Percentiles rank a stretch among this genome's conserved stretches.
Evolutionary conservation across 2,888 invertebrate species (phyloP).

Genomic region (Siphlonurus alternatus): DNA sequence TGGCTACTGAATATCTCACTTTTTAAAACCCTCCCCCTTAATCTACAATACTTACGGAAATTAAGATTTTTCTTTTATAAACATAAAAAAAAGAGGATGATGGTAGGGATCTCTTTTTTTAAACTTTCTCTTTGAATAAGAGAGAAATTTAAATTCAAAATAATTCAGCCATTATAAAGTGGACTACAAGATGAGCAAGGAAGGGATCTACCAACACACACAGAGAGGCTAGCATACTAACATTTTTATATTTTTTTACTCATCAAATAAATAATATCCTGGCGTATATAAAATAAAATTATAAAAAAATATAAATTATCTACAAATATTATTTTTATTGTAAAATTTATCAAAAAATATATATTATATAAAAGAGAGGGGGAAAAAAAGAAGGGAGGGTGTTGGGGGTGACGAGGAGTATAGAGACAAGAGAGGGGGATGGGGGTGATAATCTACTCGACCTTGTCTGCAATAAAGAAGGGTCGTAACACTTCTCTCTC

Average conservation of each 20-base stretch:
- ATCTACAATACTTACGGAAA: background rate
- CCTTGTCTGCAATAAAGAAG: background rate
- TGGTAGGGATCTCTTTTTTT: background rate
- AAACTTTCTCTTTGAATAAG: background rate
- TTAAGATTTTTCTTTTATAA: background rate
- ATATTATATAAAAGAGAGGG: too few species aligned
- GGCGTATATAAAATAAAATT: too few species aligned
- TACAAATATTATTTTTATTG: too few species aligned
- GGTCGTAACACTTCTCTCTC: too few species aligned
- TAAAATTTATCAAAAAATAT: too few species aligned
- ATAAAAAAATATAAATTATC: too few species aligned
- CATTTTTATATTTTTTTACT: too few species aligned
- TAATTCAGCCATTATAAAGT: background rate
- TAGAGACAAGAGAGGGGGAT: background rate
- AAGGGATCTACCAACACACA: too few species aligned
- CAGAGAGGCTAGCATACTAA: too few species aligned
- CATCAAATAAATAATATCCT: too few species aligned
- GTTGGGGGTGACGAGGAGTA: background rate
- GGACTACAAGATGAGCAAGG: background rate
- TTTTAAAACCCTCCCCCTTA: background rate
- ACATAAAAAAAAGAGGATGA: background rate
- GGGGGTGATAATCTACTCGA: background rate
- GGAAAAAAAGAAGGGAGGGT: background rate
- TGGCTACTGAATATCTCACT: background rate
- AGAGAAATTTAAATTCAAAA: background rate